Percentiles rank a stretch among this genome's conserved stretches.
Evolutionary conservation across 2,888 invertebrate genomes (phyloP).

Genomic region (Eristalis tenax): DNA sequence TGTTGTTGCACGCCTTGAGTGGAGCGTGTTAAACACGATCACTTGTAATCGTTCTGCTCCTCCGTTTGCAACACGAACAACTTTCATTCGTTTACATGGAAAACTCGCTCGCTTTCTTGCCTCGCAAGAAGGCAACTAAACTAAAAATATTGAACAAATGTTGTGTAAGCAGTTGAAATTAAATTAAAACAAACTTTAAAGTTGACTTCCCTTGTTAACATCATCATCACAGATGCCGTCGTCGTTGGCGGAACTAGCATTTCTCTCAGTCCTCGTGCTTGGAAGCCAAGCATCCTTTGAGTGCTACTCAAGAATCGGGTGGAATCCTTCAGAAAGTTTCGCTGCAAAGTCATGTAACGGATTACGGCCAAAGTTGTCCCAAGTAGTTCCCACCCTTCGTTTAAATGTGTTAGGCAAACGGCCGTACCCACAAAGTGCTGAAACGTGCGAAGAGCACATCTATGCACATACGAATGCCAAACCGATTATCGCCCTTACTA

Average conservation of each 20-base stretch:
- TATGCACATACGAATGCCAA: not conserved
- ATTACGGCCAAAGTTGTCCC: constrained; percentile 25
- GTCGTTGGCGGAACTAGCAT: constrained; percentile 22
- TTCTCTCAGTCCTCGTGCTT: constrained; percentile 14
- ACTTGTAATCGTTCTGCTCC: not conserved
- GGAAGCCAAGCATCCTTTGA: constrained; percentile 29
- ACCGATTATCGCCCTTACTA: not conserved
- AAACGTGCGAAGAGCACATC: constrained; percentile 17
- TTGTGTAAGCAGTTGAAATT: constrained; percentile 49
- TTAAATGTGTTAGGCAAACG: constrained; percentile 12
- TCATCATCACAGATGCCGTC: constrained; percentile 31
- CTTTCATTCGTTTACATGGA: not conserved
- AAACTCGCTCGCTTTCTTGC: not conserved
- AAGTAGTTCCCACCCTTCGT: constrained; percentile 6
- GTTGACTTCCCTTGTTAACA: constrained; percentile 47
- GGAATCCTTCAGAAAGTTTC: constrained; percentile 44
- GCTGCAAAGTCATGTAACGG: constrained; percentile 27
- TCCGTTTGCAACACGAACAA: not conserved
- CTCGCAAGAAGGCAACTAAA: not conserved
- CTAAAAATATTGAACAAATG: constrained; percentile 24
- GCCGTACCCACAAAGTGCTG: not conserved
- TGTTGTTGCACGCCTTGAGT: not conserved
- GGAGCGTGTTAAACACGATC: not conserved
- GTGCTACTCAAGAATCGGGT: constrained; percentile 41
- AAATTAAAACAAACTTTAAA: constrained; percentile 51